Conservation (phyloP, 2,888 invertebrate species). For the Dichetophora obliterata region DNA sequence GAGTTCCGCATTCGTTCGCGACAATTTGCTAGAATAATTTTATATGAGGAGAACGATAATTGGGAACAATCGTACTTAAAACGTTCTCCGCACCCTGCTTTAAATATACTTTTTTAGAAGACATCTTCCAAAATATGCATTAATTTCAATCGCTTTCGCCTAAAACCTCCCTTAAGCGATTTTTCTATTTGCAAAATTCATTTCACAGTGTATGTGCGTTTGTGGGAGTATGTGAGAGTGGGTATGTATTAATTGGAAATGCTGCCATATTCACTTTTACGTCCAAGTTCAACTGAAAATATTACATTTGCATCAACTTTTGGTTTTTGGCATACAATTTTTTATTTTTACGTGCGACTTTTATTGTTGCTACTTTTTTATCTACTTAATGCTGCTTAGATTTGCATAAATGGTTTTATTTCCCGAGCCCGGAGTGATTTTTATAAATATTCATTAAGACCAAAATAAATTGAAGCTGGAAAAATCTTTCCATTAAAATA, state of each 20-base stretch:
- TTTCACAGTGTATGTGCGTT: conserved; percentile 38
- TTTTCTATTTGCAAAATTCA: conserved; percentile 60
- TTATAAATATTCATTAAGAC: conserved; percentile 46
- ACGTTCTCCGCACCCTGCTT: no score
- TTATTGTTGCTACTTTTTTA: conserved; percentile 39
- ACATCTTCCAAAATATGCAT: no score
- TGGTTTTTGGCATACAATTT: conserved; percentile 35
- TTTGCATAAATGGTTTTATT: conserved; percentile 61
- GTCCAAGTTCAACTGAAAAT: conserved; percentile 51
- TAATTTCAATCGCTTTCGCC: no score
- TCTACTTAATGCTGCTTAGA: conserved; percentile 43
- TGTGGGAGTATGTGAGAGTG: conserved; percentile 26
- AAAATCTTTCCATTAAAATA: background rate
- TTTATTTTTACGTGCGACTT: conserved; percentile 39
- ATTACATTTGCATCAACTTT: conserved; percentile 58
- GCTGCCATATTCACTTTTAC: conserved; percentile 37
- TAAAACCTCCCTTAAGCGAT: no score
- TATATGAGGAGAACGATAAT: no score
- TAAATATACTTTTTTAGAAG: no score
- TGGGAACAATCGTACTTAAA: no score
- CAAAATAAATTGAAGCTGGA: no score
- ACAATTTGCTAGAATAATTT: no score
- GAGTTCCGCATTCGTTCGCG: no score
- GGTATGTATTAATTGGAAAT: background rate
- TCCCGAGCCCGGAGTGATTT: conserved; percentile 58